Evolutionary conservation across 2,888 invertebrate species (phyloP).

Genomic region (Branchipolynoe longqiensis): DNA sequence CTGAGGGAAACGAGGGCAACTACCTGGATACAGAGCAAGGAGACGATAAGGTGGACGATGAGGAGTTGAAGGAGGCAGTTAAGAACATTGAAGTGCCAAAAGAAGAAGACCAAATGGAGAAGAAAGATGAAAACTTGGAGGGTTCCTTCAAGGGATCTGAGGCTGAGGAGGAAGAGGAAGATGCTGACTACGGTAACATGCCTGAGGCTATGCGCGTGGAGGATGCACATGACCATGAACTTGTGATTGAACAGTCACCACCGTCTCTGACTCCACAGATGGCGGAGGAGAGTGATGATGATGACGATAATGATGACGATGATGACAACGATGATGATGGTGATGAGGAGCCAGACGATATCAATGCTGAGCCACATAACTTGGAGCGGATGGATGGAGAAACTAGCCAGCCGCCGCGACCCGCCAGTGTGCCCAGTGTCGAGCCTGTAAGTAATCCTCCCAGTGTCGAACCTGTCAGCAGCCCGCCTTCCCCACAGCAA

Average conservation of each 20-base stretch:
- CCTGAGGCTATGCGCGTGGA: slow-evolving; percentile 40
- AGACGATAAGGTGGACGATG: slow-evolving; percentile 58
- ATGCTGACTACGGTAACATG: slow-evolving; percentile 50
- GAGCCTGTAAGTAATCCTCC: slow-evolving; percentile 8
- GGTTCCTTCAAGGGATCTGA: slow-evolving; percentile 24
- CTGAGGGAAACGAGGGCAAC: background rate
- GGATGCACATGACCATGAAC: slow-evolving; percentile 5
- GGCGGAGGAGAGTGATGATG: slow-evolving; percentile 42
- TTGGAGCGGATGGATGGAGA: slow-evolving; percentile 22
- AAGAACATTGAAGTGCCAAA: slow-evolving; percentile 27
- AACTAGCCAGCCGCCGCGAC: background rate
- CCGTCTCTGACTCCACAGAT: slow-evolving; percentile 46
- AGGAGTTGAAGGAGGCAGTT: slow-evolving; percentile 56
- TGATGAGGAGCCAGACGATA: slow-evolving; percentile 20
- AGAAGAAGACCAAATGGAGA: slow-evolving; percentile 43
- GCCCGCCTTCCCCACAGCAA: slow-evolving; percentile 14
- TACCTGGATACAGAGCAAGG: slow-evolving; percentile 56
- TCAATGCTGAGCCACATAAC: slow-evolving; percentile 29
- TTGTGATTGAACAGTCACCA: slow-evolving; percentile 35
- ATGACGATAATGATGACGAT: too few relatives aligned
- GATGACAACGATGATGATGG: background rate
- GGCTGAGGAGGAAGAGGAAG: slow-evolving; percentile 60
- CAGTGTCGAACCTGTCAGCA: slow-evolving; percentile 15
- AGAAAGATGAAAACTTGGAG: slow-evolving; percentile 7
- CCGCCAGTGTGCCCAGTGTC: background rate